These are phyloP conservation scores for Lycodopsis pacificus DNA, from an alignment of 2,797 vertebrate species.

Conservation along the genomic window DNA sequence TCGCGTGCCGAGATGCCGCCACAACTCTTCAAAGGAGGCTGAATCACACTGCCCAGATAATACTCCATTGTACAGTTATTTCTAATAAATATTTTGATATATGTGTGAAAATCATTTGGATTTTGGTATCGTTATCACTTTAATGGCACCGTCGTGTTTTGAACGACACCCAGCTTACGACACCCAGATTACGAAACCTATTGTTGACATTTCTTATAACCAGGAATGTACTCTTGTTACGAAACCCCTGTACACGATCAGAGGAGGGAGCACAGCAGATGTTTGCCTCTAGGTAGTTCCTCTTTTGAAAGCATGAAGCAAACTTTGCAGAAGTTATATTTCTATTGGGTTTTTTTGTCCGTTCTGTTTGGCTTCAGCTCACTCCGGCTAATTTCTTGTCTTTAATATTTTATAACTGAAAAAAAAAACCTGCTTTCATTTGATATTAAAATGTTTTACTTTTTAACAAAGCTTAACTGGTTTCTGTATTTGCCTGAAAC, in stretches of 20 bases:
- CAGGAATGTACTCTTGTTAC: neutral
- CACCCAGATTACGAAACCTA: neutral
- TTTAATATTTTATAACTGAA: slow-evolving; percentile 21
- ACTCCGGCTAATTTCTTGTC: neutral
- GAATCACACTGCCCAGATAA: neutral
- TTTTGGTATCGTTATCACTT: neutral
- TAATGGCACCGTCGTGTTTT: neutral
- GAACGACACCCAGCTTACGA: neutral
- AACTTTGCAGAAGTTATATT: slow-evolving; percentile 8
- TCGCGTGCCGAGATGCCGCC: too few relatives aligned
- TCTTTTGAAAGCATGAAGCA: neutral
- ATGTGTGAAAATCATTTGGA: neutral
- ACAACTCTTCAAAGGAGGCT: too few relatives aligned
- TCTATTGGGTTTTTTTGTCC: neutral
- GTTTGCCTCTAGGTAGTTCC: slow-evolving; percentile 5
- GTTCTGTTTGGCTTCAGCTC: slow-evolving; percentile 15
- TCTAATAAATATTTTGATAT: neutral
- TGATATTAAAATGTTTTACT: slow-evolving; percentile 1
- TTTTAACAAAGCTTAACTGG: slow-evolving; percentile 2
- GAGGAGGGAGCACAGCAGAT: slow-evolving; percentile 11
- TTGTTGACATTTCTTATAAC: neutral
- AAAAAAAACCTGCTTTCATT: slow-evolving; percentile 13
- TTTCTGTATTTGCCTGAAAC: slow-evolving; percentile 16
- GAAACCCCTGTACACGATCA: neutral
- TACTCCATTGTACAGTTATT: neutral